Evolutionary conservation across 2,888 invertebrate genomes (phyloP).

Genomic region (Coleophora deauratella): DNA sequence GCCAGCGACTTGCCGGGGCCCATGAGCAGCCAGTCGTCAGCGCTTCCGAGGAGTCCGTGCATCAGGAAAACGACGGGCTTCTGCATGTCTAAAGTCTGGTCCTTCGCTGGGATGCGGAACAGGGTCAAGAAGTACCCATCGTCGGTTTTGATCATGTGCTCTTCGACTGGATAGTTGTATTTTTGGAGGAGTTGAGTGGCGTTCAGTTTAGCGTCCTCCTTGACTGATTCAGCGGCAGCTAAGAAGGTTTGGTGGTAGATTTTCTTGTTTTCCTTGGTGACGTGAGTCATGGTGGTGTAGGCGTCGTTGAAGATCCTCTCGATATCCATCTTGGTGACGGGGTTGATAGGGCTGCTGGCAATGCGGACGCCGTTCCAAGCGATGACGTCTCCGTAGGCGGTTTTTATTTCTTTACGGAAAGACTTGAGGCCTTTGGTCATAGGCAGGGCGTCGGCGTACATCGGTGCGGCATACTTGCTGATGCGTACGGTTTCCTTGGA

Average conservation of each 20-base stretch:
- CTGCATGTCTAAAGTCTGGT: slow-evolving; percentile 24
- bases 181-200: slow-evolving; percentile 48
- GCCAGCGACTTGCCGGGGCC: slow-evolving; percentile 70
- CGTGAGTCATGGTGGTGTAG: slow-evolving; percentile 39
- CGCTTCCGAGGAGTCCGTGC: slow-evolving; percentile 79
- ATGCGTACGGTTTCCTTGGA: slow-evolving; percentile 15
- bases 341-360: slow-evolving; percentile 27
- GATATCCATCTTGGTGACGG: slow-evolving; percentile 35
- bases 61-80: slow-evolving; percentile 68
- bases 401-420: slow-evolving; percentile 20
- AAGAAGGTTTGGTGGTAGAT: slow-evolving; percentile 36
- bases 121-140: slow-evolving; percentile 60
- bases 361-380: slow-evolving; percentile 36
- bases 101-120: slow-evolving; percentile 52
- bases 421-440: slow-evolving; percentile 27
- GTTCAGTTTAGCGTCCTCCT: slow-evolving; percentile 34
- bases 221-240: slow-evolving; percentile 22
- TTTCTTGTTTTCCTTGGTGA: slow-evolving; percentile 37
- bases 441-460: slow-evolving; percentile 15
- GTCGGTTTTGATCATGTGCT: slow-evolving; percentile 50
- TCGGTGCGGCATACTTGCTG: slow-evolving; percentile 17
- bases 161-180: slow-evolving; percentile 47
- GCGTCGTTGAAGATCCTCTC: slow-evolving; percentile 47
- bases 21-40: slow-evolving; percentile 80
- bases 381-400: slow-evolving; percentile 28